Conservation (phyloP, 2,797 vertebrate genomes). For the Hipposideros larvatus region DNA sequence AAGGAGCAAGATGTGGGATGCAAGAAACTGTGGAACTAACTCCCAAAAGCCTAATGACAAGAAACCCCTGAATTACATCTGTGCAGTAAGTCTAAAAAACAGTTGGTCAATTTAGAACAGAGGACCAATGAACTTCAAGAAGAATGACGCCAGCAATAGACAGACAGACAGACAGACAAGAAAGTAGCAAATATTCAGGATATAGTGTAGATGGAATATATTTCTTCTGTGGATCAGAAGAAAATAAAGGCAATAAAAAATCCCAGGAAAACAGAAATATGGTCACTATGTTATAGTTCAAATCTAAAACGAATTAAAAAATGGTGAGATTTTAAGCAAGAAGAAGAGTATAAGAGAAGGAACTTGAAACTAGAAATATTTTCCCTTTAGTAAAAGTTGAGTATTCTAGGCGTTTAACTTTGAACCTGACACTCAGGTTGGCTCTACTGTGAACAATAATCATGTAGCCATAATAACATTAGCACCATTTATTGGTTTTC, state of each 20-base stretch:
- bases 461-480: no score
- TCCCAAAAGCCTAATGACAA: neutral
- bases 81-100: neutral
- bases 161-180: neutral
- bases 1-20: neutral
- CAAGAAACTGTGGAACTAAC: neutral
- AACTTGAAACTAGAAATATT: neutral
- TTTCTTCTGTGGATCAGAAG: neutral
- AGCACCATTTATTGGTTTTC: neutral
- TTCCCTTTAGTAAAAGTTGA: neutral
- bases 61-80: neutral
- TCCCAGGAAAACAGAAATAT: slow-evolving; percentile 30
- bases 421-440: neutral
- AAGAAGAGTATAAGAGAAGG: neutral
- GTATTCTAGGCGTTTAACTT: neutral
- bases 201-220: neutral
- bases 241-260: slow-evolving; percentile 34
- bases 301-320: neutral
- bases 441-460: neutral
- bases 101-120: neutral
- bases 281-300: neutral
- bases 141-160: neutral
- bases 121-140: neutral
- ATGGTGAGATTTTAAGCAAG: neutral
- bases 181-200: neutral